These are phyloP conservation scores for Quadriops clusia DNA, from an alignment of 2,888 invertebrate genomes.

Conservation along the genomic window DNA sequence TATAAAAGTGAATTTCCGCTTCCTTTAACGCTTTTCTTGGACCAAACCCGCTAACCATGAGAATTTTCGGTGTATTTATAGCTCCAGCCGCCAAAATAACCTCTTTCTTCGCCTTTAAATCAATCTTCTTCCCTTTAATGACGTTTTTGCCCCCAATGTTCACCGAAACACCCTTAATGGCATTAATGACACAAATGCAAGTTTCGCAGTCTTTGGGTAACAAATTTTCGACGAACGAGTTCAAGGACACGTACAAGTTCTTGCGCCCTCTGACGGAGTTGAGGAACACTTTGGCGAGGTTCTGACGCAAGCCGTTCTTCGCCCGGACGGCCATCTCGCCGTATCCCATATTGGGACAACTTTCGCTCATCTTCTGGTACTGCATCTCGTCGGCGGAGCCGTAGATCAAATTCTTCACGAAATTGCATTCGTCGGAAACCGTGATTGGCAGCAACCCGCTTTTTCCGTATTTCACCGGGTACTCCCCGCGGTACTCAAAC, in stretches of 20 bases:
- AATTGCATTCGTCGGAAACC: slow-evolving; percentile 8
- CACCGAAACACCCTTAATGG: slow-evolving; percentile 36
- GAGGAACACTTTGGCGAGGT: slow-evolving; percentile 70
- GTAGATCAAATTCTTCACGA: slow-evolving; percentile 14
- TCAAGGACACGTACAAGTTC: slow-evolving; percentile 66
- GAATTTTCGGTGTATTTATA: slow-evolving; percentile 49
- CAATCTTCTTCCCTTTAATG: slow-evolving; percentile 19
- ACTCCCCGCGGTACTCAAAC: slow-evolving; percentile 9
- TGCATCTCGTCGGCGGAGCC: slow-evolving; percentile 76
- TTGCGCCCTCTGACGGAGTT: slow-evolving; percentile 49
- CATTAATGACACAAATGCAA: no score
- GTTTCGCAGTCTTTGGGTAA: slow-evolving; percentile 24
- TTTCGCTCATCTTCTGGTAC: slow-evolving; percentile 44
- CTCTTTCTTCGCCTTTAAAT: slow-evolving; percentile 38
- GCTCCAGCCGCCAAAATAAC: slow-evolving; percentile 51
- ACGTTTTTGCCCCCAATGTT: slow-evolving; percentile 20
- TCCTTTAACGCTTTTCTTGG: slow-evolving; percentile 31
- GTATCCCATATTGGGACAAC: slow-evolving; percentile 3
- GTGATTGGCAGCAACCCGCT: slow-evolving; percentile 15
- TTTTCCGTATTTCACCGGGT: slow-evolving; percentile 10
- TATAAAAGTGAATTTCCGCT: slow-evolving; percentile 23
- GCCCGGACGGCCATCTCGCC: slow-evolving; percentile 16
- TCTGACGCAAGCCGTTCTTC: slow-evolving; percentile 59
- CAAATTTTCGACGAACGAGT: slow-evolving; percentile 59
- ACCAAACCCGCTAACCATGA: slow-evolving; percentile 49